Percentiles rank a stretch among this genome's conserved stretches.
Evolutionary conservation across 2,797 vertebrate genomes (phyloP).

Genomic region (Salarias fasciatus): DNA sequence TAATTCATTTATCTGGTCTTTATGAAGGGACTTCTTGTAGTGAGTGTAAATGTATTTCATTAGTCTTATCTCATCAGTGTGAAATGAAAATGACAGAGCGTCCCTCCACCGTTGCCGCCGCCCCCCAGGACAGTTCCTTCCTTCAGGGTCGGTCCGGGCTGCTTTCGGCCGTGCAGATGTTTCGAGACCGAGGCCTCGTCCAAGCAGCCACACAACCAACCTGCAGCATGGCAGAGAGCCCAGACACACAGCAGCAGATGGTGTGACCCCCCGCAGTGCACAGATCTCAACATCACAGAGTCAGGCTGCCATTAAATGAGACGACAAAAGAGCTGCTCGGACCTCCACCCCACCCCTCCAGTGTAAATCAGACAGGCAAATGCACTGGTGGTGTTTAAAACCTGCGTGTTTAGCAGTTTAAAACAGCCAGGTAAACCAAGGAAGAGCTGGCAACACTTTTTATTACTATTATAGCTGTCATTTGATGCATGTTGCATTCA

Average conservation of each 20-base stretch:
- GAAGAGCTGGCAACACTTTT: too few species aligned
- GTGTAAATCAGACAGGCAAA: neutral
- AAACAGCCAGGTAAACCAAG: too few species aligned
- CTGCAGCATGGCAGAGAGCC: neutral
- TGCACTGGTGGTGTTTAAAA: neutral
- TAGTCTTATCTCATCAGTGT: neutral
- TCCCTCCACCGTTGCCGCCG: neutral
- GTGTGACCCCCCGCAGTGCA: neutral
- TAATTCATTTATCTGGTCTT: slow-evolving; percentile 7
- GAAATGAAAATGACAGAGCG: neutral
- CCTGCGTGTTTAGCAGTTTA: too few species aligned
- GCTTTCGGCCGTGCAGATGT: too few species aligned
- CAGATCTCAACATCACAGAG: neutral
- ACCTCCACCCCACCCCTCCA: too few species aligned
- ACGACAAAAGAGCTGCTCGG: neutral
- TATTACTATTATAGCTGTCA: too few species aligned
- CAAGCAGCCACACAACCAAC: neutral
- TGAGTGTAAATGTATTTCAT: neutral
- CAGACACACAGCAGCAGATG: neutral
- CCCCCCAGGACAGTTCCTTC: too few species aligned
- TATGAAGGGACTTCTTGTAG: neutral
- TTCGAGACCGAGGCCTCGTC: too few species aligned
- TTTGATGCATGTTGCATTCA: too few species aligned
- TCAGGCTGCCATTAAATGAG: neutral
- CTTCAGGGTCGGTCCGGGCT: too few species aligned